Conservation (phyloP, 2,113 vertebrate genomes). For the Periophthalmodon schlosseri region DNA sequence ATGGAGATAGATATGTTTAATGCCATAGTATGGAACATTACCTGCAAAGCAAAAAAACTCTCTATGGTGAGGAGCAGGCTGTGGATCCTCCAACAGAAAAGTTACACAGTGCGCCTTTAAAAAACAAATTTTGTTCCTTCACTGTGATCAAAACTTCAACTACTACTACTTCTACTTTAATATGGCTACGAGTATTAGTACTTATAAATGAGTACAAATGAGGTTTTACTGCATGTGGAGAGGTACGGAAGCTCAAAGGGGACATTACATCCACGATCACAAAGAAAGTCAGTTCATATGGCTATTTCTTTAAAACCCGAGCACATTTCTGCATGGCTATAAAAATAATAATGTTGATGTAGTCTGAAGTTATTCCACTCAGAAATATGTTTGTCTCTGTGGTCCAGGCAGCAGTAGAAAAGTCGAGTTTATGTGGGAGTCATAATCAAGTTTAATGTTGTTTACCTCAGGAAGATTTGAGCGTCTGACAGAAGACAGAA, state of each 20-base stretch:
- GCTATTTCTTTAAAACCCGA: not conserved
- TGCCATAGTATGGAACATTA: too few relatives aligned
- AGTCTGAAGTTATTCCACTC: not conserved
- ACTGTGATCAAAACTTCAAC: too few relatives aligned
- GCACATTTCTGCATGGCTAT: not conserved
- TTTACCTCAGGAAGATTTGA: constrained; percentile 27
- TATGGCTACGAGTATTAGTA: too few relatives aligned
- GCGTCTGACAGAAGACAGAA: not conserved
- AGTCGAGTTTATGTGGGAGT: not conserved
- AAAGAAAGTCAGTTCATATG: not conserved
- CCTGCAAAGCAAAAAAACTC: too few relatives aligned
- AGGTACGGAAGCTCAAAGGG: not conserved
- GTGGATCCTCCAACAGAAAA: too few relatives aligned
- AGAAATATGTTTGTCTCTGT: not conserved
- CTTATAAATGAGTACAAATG: too few relatives aligned
- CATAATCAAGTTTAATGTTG: constrained; percentile 14
- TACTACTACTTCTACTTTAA: too few relatives aligned
- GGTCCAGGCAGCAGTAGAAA: not conserved
- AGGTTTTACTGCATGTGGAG: not conserved
- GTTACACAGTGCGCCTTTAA: too few relatives aligned
- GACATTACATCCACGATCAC: not conserved
- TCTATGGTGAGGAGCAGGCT: too few relatives aligned
- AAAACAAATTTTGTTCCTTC: too few relatives aligned
- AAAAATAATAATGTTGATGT: not conserved
- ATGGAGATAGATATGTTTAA: too few relatives aligned